Conservation (phyloP, 2,888 invertebrate species). For the Noctua fimbriata region DNA sequence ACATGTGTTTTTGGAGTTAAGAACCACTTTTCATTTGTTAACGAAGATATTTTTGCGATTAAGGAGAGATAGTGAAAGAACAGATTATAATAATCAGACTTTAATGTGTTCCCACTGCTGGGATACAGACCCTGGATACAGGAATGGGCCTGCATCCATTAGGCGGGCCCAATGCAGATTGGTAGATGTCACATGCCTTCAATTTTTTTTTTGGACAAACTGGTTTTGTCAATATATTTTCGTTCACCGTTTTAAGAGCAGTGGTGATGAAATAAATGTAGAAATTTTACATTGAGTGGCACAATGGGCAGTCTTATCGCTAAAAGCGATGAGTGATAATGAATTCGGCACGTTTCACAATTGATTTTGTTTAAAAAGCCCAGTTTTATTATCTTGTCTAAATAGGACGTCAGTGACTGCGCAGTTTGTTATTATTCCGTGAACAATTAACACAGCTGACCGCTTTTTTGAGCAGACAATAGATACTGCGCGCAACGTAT, state of each 20-base stretch:
- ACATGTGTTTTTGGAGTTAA: not conserved
- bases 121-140: not conserved
- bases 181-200: not conserved
- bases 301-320: not conserved
- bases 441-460: slow-evolving; percentile 39
- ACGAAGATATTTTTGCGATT: not conserved
- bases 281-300: not conserved
- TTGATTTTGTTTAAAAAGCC: not conserved
- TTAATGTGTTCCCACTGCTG: not conserved
- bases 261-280: not conserved
- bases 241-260: not conserved
- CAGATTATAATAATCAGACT: not conserved
- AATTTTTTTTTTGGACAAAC: not conserved
- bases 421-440: slow-evolving; percentile 41
- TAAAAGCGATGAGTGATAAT: not conserved
- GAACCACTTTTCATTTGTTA: not conserved
- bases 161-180: not conserved
- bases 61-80: not conserved
- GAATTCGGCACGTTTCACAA: not conserved
- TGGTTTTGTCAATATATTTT: not conserved
- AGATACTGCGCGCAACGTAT: slow-evolving; percentile 31
- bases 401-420: slow-evolving; percentile 25
- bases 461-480: slow-evolving; percentile 44
- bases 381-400: not conserved
- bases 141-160: not conserved